Evolutionary conservation across 1,140 invertebrate species (phyloP).

Genomic region (Drosophila rhopaloa): DNA sequence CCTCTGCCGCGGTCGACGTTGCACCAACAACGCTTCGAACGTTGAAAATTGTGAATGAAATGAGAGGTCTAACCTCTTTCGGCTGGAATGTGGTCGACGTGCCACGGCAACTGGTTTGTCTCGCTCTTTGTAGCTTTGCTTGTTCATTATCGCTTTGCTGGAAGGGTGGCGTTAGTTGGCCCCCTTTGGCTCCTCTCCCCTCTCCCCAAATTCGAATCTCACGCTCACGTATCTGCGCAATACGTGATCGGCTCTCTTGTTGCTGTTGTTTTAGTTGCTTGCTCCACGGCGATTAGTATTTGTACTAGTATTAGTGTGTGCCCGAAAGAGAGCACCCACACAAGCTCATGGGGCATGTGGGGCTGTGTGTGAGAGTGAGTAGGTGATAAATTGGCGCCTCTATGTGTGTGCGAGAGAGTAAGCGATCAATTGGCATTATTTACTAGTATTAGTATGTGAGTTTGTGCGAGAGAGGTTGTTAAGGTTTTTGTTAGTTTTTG

Average conservation of each 20-base stretch:
- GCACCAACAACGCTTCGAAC: constrained; percentile 16
- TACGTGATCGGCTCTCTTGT: constrained; percentile 55
- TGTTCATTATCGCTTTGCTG: constrained; percentile 76
- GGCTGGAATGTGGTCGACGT: constrained; percentile 75
- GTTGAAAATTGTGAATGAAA: constrained; percentile 78
- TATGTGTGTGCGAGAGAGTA: constrained; percentile 52
- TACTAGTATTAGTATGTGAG: neutral
- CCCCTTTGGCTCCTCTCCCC: constrained; percentile 4
- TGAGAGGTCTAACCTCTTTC: constrained; percentile 74
- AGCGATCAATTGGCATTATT: constrained; percentile 73
- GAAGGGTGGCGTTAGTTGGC: constrained; percentile 69
- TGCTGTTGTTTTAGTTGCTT: constrained; percentile 22
- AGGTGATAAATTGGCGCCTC: constrained; percentile 73
- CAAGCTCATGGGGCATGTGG: constrained; percentile 12
- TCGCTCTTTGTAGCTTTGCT: constrained; percentile 32
- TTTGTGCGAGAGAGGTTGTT: constrained; percentile 48
- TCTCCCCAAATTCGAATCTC: constrained; percentile 37
- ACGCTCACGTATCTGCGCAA: constrained; percentile 60
- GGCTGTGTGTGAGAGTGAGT: constrained; percentile 55
- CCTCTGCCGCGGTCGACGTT: constrained; percentile 7
- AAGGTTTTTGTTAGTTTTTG: constrained; percentile 75
- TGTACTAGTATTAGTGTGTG: constrained; percentile 32
- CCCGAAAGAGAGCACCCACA: constrained; percentile 47
- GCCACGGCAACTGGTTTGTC: constrained; percentile 73
- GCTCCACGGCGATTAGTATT: constrained; percentile 56